Conservation (phyloP, 2,797 vertebrate genomes). For the Poliocrania exsul region DNA sequence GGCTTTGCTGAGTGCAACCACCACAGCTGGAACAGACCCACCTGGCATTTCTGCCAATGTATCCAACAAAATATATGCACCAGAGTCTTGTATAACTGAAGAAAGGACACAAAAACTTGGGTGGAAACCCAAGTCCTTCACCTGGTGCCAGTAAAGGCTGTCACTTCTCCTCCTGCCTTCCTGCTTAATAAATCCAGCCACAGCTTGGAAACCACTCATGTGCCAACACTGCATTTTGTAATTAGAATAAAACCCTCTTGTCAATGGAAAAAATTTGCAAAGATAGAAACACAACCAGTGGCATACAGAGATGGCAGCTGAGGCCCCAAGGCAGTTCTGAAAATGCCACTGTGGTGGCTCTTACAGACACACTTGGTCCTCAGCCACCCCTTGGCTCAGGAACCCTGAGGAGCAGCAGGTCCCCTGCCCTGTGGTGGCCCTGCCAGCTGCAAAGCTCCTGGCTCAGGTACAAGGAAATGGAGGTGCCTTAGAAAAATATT, state of each 20-base stretch:
- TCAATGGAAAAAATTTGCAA: background rate
- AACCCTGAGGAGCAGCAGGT: background rate
- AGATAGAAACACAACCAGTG: background rate
- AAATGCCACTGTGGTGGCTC: background rate
- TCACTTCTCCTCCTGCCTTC: background rate
- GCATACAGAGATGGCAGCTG: background rate
- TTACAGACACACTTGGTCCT: background rate
- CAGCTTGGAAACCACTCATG: background rate
- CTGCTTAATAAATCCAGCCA: background rate
- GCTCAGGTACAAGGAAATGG: background rate
- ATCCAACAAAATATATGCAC: background rate
- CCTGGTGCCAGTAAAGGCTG: background rate
- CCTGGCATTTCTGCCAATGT: fast-evolving
- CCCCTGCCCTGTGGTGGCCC: background rate
- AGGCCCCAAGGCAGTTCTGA: background rate
- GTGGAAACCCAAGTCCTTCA: background rate
- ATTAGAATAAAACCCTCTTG: background rate
- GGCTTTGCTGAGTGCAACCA: background rate
- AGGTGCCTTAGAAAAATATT: background rate
- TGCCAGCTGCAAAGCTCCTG: background rate
- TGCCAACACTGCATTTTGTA: background rate
- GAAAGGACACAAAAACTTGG: background rate
- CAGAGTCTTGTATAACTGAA: background rate
- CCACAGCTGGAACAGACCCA: background rate
- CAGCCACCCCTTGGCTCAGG: background rate